A percentile compares a stretch with the other conserved stretches of the same genome.
Conservation (phyloP, 2,888 invertebrate species). For the Trissonchulus sp. region DNA sequence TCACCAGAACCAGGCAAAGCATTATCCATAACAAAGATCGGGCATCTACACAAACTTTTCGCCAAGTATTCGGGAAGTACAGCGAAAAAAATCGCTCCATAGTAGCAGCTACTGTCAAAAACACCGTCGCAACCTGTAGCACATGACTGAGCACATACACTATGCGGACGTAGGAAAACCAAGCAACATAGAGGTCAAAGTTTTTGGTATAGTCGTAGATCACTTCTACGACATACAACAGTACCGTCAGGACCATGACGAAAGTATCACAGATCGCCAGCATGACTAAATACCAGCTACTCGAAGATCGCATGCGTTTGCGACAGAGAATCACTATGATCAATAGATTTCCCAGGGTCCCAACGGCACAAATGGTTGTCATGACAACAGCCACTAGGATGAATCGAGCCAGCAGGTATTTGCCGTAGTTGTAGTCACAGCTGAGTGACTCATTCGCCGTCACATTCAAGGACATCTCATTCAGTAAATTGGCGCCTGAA, state of each 20-base stretch:
- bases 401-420: slow-evolving; percentile 4
- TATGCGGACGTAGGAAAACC: slow-evolving; percentile 18
- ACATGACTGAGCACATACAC: slow-evolving; percentile 22
- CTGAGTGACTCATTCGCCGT: too few relatives aligned
- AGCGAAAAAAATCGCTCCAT: slow-evolving; percentile 17
- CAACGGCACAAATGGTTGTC: slow-evolving; percentile 19
- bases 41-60: neutral
- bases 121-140: slow-evolving; percentile 14
- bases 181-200: neutral
- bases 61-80: neutral
- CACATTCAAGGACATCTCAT: too few relatives aligned
- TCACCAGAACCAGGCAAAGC: neutral
- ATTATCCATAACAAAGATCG: slow-evolving; percentile 12
- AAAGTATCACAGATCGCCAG: slow-evolving; percentile 13
- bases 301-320: neutral
- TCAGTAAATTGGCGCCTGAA: too few relatives aligned
- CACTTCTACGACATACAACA: slow-evolving; percentile 13
- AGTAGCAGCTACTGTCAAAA: slow-evolving; percentile 17
- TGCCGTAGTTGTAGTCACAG: neutral
- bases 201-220: slow-evolving; percentile 18
- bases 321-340: slow-evolving; percentile 10
- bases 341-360: slow-evolving; percentile 20
- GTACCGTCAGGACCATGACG: slow-evolving; percentile 20
- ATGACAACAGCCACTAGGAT: slow-evolving; percentile 21
- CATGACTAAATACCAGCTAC: slow-evolving; percentile 13